phyloP scores from a whole-genome alignment of 2,113 vertebrate species.

The Tenebrosternarchus preto region DNA sequence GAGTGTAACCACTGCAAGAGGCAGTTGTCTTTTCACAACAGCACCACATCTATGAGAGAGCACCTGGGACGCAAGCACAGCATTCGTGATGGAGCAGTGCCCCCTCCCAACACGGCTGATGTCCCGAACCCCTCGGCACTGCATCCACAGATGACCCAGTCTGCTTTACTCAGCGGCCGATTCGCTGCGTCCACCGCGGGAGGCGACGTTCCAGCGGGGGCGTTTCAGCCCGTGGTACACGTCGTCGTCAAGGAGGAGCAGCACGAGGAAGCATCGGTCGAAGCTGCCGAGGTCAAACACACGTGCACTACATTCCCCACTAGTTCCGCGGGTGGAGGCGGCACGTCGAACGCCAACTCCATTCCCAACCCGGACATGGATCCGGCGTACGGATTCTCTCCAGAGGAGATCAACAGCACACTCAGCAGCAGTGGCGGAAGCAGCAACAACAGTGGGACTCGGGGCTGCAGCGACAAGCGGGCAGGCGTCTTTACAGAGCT shows the following conservation, averaged over 20 bases:
- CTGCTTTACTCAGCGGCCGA: slow-evolving; percentile 42
- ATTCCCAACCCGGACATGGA: slow-evolving; percentile 46
- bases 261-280: slow-evolving; percentile 52
- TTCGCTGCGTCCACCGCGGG: slow-evolving; percentile 4
- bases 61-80: slow-evolving; percentile 71
- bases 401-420: slow-evolving; percentile 41
- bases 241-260: slow-evolving; percentile 62
- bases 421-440: slow-evolving; percentile 17
- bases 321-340: slow-evolving; percentile 22
- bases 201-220: slow-evolving; percentile 14
- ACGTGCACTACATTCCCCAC: slow-evolving; percentile 34
- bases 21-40: slow-evolving; percentile 74
- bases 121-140: slow-evolving; percentile 41
- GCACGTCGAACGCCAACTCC: slow-evolving; percentile 26
- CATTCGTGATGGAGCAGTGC: slow-evolving; percentile 59
- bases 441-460: background rate
- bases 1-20: slow-evolving; percentile 74
- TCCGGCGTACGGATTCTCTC: slow-evolving; percentile 37
- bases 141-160: slow-evolving; percentile 43
- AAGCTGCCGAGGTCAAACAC: slow-evolving; percentile 49
- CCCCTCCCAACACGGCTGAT: slow-evolving; percentile 36
- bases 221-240: slow-evolving; percentile 48
- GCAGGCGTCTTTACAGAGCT: slow-evolving; percentile 60
- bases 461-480: slow-evolving; percentile 53
- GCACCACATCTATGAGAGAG: slow-evolving; percentile 71